These are phyloP conservation scores for Nemurella pictetii DNA, from an alignment of 2,888 invertebrate genomes.

Conservation along the genomic window DNA sequence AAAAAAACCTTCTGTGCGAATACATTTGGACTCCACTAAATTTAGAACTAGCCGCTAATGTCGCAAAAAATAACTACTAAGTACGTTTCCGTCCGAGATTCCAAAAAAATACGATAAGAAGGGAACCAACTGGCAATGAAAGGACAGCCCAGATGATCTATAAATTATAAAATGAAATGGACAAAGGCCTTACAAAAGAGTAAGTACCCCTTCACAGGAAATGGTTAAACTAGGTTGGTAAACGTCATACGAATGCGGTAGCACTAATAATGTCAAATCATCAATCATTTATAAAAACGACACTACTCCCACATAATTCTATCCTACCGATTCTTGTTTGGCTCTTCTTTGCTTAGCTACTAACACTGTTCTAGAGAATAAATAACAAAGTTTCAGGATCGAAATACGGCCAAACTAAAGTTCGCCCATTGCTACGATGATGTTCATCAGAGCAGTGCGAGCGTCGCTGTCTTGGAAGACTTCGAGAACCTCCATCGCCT, in stretches of 20 bases:
- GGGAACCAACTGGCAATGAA: neutral
- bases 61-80: neutral
- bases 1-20: neutral
- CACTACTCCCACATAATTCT: neutral
- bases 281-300: neutral
- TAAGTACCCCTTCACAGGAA: neutral
- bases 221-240: neutral
- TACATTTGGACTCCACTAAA: neutral
- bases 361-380: neutral
- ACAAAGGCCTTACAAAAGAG: neutral
- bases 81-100: neutral
- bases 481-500: slow-evolving; percentile 73
- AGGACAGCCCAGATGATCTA: neutral
- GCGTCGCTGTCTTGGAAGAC: slow-evolving; percentile 82
- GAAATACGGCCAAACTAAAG: slow-evolving; percentile 48
- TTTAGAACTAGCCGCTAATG: neutral
- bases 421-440: slow-evolving; percentile 83
- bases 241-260: too few relatives aligned
- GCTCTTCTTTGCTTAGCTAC: neutral
- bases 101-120: neutral
- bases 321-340: too few relatives aligned
- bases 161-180: neutral
- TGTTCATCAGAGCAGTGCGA: slow-evolving; percentile 80
- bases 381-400: neutral
- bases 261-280: neutral